phyloP scores from a whole-genome alignment of 30 jellyfish, hydroid and myxozoan species.

The Mastigias papua region DNA sequence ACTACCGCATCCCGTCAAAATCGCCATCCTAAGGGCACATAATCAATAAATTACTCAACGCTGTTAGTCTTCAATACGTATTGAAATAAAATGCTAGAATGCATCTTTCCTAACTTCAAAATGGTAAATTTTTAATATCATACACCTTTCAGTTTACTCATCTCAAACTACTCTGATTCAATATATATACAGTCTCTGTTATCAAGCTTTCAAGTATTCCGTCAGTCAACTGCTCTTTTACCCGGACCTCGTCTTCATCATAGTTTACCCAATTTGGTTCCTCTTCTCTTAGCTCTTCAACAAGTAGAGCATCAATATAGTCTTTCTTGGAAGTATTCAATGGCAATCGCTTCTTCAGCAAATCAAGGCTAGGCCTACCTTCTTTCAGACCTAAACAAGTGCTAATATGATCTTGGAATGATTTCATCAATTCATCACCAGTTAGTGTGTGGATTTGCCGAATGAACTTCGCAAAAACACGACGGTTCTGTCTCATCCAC shows the following conservation, averaged over 20 bases:
- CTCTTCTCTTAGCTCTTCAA: slow-evolving; percentile 97
- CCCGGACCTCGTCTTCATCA: slow-evolving; percentile 96
- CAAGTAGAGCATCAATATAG: slow-evolving; percentile 95
- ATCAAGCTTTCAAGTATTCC: slow-evolving; percentile 85
- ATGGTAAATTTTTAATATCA: neutral
- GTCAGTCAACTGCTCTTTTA: slow-evolving; percentile 93
- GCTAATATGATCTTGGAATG: slow-evolving; percentile 81
- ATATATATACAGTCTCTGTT: slow-evolving; percentile 57
- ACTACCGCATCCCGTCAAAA: too few relatives aligned
- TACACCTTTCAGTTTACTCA: slow-evolving; percentile 8
- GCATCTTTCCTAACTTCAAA: neutral
- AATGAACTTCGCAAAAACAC: slow-evolving; percentile 89
- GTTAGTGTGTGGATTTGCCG: slow-evolving; percentile 72
- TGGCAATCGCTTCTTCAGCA: slow-evolving; percentile 90
- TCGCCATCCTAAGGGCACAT: too few relatives aligned
- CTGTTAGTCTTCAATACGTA: neutral
- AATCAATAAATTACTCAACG: too few relatives aligned
- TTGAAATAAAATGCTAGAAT: neutral
- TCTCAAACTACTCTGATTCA: slow-evolving; percentile 48
- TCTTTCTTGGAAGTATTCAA: slow-evolving; percentile 93
- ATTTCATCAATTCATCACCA: slow-evolving; percentile 73
- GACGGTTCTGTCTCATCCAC: slow-evolving; percentile 79
- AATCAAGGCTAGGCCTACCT: slow-evolving; percentile 93
- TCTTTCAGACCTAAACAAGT: slow-evolving; percentile 76
- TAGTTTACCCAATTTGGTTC: slow-evolving; percentile 98